A percentile compares a stretch with the other conserved stretches of the same genome.
Evolutionary conservation across 2,888 invertebrate species (phyloP).

Genomic region (Lycaena phlaeas): DNA sequence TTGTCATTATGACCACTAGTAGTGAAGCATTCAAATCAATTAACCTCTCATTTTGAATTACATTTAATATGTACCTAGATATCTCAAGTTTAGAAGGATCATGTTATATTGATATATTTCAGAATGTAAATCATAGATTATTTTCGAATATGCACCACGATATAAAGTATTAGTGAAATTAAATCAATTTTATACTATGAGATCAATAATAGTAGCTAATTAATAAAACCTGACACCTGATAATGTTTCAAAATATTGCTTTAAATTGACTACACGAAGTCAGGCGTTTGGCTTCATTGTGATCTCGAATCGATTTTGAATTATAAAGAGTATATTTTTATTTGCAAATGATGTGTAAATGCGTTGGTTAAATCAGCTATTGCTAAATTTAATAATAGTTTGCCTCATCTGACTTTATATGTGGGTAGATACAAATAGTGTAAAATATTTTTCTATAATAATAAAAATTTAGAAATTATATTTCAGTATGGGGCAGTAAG

Average conservation of each 20-base stretch:
- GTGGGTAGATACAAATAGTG: background rate
- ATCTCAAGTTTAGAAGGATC: background rate
- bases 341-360: slow-evolving; percentile 17
- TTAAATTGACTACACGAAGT: slow-evolving; percentile 59
- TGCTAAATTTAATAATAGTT: slow-evolving; percentile 6
- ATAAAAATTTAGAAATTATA: background rate
- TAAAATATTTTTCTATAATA: background rate
- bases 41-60: background rate
- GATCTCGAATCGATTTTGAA: slow-evolving; percentile 64
- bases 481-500: background rate
- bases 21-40: background rate
- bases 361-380: slow-evolving; percentile 3
- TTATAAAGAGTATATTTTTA: slow-evolving; percentile 33
- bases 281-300: slow-evolving; percentile 50
- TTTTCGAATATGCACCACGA: slow-evolving; percentile 12
- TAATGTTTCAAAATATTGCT: slow-evolving; percentile 51
- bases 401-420: slow-evolving; percentile 4
- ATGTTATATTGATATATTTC: background rate
- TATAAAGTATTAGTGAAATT: slow-evolving; percentile 11
- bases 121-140: background rate
- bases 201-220: slow-evolving; percentile 7
- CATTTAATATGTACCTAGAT: background rate
- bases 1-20: background rate
- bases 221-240: slow-evolving; percentile 36
- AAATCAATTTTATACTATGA: slow-evolving; percentile 1